Evolutionary conservation across 2,797 vertebrate genomes (phyloP), one percentile per base, ranked within the genome.

Genomic region (Acanthurus lineatus): DNA sequence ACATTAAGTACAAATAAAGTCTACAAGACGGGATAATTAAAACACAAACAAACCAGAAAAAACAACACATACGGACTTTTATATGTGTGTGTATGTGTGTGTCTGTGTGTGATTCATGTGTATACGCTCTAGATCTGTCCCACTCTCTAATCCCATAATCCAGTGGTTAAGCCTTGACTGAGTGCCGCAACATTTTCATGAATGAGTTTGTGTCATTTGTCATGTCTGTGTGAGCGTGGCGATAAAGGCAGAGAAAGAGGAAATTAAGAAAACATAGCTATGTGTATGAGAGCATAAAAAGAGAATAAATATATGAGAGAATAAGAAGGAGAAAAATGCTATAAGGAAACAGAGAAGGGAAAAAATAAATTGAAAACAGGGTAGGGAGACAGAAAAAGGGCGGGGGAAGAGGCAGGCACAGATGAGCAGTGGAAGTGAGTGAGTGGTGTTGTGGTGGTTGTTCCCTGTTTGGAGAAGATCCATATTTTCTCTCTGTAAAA

Each of bases 101-200:
- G 32, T 35, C 32, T 53, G 56, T 47, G 19, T 61, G 40, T 59
- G 11, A 44, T 69, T 28, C 16, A 40, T 79, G 76, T 81, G 60
- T 74, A 65, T 65, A 74, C 25, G 44, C 65, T 61, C 65, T 67
- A 84, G 90, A 91, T 90, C 86, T 86, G 85, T 73, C 76, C 77
- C 76, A 20, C 70, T 68, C 81, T 78, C 71, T 92, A 93, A 93
- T 90, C 93, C 73, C 38, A 80, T 93, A 94, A 94, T 92, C 89
- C 88, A 86, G 70, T 15, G 57, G 77, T 81, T 91, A 88, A 92
- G 75, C 81, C 72, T 70, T 49, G 76, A 86, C 79, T 73, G 87
- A 89, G 86, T 76, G 76, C 70, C 6, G 77, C 89, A 67, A 69
- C 38, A 40, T 88, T 89, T 90, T 89, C 82, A 83, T 88, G 88